Evolutionary conservation across 2,888 invertebrate genomes (phyloP).

Genomic region (Sericinus montela): DNA sequence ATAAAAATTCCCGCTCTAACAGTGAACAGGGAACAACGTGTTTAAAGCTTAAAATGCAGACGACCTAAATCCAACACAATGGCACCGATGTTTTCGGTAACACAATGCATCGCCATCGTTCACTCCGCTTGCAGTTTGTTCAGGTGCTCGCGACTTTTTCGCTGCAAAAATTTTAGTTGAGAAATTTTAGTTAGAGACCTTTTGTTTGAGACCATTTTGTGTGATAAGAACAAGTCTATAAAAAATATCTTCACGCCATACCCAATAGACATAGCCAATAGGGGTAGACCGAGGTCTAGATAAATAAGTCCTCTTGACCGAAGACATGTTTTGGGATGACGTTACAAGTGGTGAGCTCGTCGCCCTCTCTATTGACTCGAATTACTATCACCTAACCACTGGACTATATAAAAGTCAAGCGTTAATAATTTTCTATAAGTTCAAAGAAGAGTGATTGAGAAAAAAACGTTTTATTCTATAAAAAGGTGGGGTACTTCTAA

Average conservation of each 20-base stretch:
- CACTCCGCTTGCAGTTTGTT: constrained; percentile 45
- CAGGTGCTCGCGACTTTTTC: constrained; percentile 48
- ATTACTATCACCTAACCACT: too few species aligned
- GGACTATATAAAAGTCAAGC: too few species aligned
- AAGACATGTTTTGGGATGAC: too few species aligned
- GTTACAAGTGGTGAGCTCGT: too few species aligned
- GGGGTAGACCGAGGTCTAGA: too few species aligned
- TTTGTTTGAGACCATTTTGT: constrained; percentile 15
- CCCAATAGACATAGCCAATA: too few species aligned
- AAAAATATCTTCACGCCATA: constrained; percentile 11
- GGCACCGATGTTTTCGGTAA: constrained; percentile 53
- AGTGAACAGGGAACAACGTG: constrained; percentile 21
- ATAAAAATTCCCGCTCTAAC: constrained; percentile 18
- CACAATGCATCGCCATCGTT: constrained; percentile 55
- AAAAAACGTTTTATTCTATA: too few species aligned
- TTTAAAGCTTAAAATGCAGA: constrained; percentile 50
- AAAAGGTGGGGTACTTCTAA: too few species aligned
- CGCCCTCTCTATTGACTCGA: too few species aligned
- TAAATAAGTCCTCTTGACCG: too few species aligned
- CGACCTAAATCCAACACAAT: constrained; percentile 60
- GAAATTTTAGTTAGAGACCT: constrained; percentile 28
- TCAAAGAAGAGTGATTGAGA: too few species aligned
- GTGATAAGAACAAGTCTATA: constrained; percentile 20
- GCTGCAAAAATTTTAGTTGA: constrained; percentile 32
- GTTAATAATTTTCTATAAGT: too few species aligned